phyloP scores from a whole-genome alignment of 2,888 invertebrate genomes.

The Tachina lurida region DNA sequence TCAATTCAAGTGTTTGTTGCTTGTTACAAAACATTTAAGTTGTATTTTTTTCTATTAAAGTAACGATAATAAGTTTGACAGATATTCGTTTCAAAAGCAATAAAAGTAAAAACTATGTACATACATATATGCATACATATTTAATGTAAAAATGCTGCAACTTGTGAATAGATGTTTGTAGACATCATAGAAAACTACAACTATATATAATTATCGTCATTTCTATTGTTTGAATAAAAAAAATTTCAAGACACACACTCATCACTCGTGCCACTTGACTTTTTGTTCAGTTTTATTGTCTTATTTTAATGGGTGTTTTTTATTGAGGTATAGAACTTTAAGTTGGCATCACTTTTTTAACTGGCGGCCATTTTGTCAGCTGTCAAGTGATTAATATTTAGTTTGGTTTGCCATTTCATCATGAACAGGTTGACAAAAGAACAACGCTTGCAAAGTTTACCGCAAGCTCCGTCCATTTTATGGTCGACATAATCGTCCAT shows the following conservation, averaged over 20 bases:
- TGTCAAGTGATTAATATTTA: too few species aligned
- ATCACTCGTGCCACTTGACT: conserved; percentile 69
- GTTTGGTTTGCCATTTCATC: too few species aligned
- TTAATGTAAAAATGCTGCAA: conserved; percentile 29
- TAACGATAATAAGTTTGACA: conserved; percentile 57
- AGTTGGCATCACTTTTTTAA: too few species aligned
- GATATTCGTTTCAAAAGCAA: conserved; percentile 16
- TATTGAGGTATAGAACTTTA: too few species aligned
- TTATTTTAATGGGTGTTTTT: too few species aligned
- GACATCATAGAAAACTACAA: conserved; percentile 53
- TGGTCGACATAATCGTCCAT: too few species aligned
- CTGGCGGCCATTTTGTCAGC: too few species aligned
- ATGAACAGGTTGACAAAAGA: too few species aligned
- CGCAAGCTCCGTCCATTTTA: too few species aligned
- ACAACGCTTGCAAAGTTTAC: too few species aligned
- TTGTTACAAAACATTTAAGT: conserved; percentile 47
- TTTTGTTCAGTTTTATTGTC: conserved; percentile 30
- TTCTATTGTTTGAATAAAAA: conserved; percentile 57
- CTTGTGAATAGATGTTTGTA: neutral
- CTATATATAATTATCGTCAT: conserved; percentile 61
- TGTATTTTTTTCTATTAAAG: conserved; percentile 24
- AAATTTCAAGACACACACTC: conserved; percentile 48
- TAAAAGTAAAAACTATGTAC: conserved; percentile 5
- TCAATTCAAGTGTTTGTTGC: conserved; percentile 67
- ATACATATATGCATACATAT: conserved; percentile 5